phyloP scores from a whole-genome alignment of 2,113 vertebrate genomes.

The Ranitomeya variabilis region DNA sequence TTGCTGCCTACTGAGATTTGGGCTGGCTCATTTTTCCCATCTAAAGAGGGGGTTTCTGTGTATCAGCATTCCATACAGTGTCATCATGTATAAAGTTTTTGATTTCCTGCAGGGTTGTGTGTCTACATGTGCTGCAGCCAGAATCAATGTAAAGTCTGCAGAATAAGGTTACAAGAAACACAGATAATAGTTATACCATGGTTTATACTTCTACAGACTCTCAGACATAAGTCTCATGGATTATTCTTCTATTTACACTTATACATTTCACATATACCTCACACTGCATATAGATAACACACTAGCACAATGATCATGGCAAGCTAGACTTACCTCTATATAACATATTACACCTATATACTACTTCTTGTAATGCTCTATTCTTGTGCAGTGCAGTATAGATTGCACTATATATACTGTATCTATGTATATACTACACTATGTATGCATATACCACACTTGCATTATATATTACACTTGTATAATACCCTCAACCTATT shows the following conservation, averaged over 20 bases:
- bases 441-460: too few relatives aligned
- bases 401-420: too few relatives aligned
- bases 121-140: neutral
- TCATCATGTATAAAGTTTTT: neutral
- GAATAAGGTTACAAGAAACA: neutral
- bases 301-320: neutral
- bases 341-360: neutral
- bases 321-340: neutral
- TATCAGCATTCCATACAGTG: neutral
- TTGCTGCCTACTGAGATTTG: conserved; percentile 79
- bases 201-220: neutral
- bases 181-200: neutral
- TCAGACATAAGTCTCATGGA: neutral
- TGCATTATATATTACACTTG: neutral
- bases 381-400: too few relatives aligned
- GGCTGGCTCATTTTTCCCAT: conserved; percentile 82
- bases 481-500: neutral
- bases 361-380: too few relatives aligned
- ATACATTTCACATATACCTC: neutral
- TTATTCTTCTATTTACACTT: neutral
- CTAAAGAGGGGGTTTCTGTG: conserved; percentile 69
- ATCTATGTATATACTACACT: too few relatives aligned
- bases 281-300: neutral
- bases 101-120: neutral
- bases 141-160: neutral